Evolutionary conservation across 1,140 invertebrate species (phyloP), one percentile per base, ranked within the genome.

Genomic region (Temnothorax longispinosus): DNA sequence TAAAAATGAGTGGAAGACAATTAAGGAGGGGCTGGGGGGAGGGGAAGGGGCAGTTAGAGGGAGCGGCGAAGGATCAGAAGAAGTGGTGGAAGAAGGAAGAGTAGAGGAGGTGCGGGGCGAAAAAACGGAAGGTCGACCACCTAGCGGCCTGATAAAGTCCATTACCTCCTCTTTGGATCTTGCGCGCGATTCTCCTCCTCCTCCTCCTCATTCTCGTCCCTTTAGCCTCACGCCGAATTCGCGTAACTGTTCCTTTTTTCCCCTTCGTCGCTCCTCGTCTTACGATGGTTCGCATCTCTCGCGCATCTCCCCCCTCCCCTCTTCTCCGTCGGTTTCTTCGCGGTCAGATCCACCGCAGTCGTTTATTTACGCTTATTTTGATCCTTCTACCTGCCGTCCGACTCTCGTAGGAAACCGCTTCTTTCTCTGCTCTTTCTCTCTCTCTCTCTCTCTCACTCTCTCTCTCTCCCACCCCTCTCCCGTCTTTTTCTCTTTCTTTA

Each of bases 1-100:
- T 92, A 93, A 93, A 92, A 93, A 92, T 91, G 89, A 91, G 92
- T 90, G 87, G 91, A 91, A 89, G 93, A 93, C 92, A 93, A 93
- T 93, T 93, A 93, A 93, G 92, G 90, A 76, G 90, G 89, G 72
- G 54, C 64, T 75, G 81, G 21, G 67, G 67, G 72, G 41, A 32
- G 60, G 47, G 10, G 2, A 38, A 3, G 35, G 58, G 67, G 52
- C 44, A 44, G 64, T 67, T 47, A 41, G 56, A 27, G 38, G 77
- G 54, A n/a, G 64, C 10, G 27, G 54, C 21, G 47, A 60, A 60
- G 50, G 47, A 86, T 47, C 62, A 32, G 69, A 18, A 11, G 35
- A 54, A 74, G 21, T 54, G 72, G 71, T 65, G 58, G 58, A 85
- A 75, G 77, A 56, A 77, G 64, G 52, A 58, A 11, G 54, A 62